Conservation (phyloP, 2,888 invertebrate species). For the Eupithecia pulchellata region DNA sequence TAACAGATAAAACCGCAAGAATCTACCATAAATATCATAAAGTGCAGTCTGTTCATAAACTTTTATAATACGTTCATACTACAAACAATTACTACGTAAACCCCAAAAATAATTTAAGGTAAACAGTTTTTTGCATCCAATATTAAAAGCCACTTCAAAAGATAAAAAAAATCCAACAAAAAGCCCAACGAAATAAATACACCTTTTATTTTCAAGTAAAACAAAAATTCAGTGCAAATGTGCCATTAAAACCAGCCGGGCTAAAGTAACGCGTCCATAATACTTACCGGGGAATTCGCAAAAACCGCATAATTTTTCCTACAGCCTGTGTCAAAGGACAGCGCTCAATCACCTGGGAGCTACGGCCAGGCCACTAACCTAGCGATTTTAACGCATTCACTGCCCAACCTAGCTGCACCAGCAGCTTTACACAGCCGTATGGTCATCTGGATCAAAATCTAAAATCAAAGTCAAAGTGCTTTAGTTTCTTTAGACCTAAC, state of each 20-base stretch:
- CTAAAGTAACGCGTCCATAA: conserved; percentile 59
- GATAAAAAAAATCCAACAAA: neutral
- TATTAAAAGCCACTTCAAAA: neutral
- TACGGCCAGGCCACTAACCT: conserved; percentile 56
- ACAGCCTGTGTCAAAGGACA: conserved; percentile 76
- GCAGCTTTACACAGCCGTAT: no score
- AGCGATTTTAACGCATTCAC: no score
- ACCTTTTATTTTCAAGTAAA: conserved; percentile 14
- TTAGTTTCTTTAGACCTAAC: no score
- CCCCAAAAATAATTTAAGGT: neutral
- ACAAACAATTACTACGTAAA: neutral
- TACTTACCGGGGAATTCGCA: conserved; percentile 68
- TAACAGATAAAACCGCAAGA: neutral
- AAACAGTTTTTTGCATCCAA: neutral
- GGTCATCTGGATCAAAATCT: no score
- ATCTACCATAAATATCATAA: neutral
- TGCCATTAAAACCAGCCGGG: conserved; percentile 50
- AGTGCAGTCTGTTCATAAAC: no score
- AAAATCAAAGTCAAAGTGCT: no score
- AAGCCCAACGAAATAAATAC: conserved; percentile 13
- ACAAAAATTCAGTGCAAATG: conserved; percentile 35
- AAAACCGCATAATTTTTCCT: conserved; percentile 77
- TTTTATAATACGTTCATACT: neutral
- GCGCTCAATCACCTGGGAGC: conserved; percentile 76
- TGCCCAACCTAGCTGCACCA: no score